Evolutionary conservation across 2,797 vertebrate species (phyloP).

Genomic region (Sebastes hopkinsi): DNA sequence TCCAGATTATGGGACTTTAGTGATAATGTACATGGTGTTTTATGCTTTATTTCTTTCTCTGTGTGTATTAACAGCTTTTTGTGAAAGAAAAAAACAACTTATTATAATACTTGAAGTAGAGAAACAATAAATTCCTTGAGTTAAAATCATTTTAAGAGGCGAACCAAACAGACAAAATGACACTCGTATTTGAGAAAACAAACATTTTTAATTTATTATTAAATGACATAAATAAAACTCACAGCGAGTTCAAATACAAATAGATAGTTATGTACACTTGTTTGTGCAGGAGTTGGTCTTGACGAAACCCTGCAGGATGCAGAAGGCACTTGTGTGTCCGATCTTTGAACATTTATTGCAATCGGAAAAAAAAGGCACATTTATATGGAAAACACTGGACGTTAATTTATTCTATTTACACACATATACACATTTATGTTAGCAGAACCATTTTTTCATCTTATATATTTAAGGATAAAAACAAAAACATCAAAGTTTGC

Average conservation of each 20-base stretch:
- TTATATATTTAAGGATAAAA: constrained; percentile 52
- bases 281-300: constrained; percentile 32
- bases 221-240: constrained; percentile 88
- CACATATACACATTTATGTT: constrained; percentile 81
- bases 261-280: constrained; percentile 83
- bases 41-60: background rate
- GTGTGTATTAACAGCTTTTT: background rate
- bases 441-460: constrained; percentile 45
- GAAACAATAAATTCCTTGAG: background rate
- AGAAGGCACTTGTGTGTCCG: constrained; percentile 60
- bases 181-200: constrained; percentile 63
- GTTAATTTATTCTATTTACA: constrained; percentile 87
- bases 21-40: background rate
- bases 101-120: background rate
- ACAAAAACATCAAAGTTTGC: constrained; percentile 2
- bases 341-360: constrained; percentile 41
- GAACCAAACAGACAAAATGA: constrained; percentile 4
- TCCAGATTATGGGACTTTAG: background rate
- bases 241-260: constrained; percentile 81
- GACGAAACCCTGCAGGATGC: constrained; percentile 31
- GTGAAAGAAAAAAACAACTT: background rate
- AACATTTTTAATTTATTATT: constrained; percentile 87
- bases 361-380: constrained; percentile 50
- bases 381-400: constrained; percentile 61
- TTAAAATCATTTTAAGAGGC: background rate